Conservation (phyloP, 2,113 vertebrate species). For the Percopsis transmontana region DNA sequence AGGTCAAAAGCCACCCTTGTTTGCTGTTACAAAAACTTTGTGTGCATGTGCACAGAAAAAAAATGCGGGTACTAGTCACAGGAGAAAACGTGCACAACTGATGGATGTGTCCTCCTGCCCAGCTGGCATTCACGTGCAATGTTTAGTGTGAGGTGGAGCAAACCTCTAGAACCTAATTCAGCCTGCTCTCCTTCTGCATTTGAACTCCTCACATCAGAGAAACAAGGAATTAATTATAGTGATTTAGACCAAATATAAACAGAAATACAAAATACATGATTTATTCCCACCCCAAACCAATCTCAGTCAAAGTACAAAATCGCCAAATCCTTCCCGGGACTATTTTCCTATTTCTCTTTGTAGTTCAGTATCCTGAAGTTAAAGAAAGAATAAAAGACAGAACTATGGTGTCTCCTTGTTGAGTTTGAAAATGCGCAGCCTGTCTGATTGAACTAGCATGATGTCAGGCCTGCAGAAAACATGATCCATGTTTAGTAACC, state of each 20-base stretch:
- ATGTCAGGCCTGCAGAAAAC: constrained; percentile 59
- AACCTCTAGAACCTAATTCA: constrained; percentile 2
- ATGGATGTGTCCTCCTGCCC: constrained; percentile 4
- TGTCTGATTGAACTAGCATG: constrained; percentile 65
- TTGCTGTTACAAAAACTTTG: constrained; percentile 48
- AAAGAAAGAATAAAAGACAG: background rate
- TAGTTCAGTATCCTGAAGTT: too few species aligned
- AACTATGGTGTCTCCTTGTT: background rate
- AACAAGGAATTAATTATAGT: too few species aligned
- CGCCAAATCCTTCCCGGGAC: too few species aligned
- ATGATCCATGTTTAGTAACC: constrained; percentile 46
- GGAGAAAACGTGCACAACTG: background rate
- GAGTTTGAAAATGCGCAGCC: constrained; percentile 54
- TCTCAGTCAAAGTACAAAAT: too few species aligned
- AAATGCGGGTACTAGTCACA: background rate
- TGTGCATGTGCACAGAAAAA: constrained; percentile 1
- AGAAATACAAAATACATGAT: too few species aligned
- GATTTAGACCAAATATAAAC: too few species aligned
- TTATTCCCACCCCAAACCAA: too few species aligned
- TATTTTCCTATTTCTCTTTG: too few species aligned
- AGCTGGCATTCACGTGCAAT: background rate
- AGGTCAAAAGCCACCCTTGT: constrained; percentile 50
- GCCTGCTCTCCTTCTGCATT: constrained; percentile 8
- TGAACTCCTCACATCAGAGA: too few species aligned
- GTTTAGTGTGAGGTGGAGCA: constrained; percentile 10